These are phyloP conservation scores for Apteryx owenii DNA, from an alignment of 2,113 vertebrate genomes.

Conservation along the genomic window DNA sequence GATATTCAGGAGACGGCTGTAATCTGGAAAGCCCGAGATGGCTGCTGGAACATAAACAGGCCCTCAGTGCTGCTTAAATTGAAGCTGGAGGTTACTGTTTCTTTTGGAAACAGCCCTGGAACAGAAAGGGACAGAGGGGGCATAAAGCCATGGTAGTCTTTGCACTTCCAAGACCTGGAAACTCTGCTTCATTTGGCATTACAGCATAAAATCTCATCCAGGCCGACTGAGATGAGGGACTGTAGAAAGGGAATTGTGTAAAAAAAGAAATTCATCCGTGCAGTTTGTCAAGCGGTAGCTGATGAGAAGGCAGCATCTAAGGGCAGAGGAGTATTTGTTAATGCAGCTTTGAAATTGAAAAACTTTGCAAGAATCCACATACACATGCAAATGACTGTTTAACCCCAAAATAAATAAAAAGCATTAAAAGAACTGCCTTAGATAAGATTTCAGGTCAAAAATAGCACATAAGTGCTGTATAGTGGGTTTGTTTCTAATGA, in stretches of 20 bases:
- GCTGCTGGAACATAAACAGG: not conserved
- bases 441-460: not conserved
- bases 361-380: not conserved
- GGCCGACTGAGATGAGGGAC: fast-evolving
- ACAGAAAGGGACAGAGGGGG: not conserved
- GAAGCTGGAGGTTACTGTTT: not conserved
- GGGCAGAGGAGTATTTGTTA: not conserved
- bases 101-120: not conserved
- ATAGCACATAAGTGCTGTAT: not conserved
- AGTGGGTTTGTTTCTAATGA: not conserved
- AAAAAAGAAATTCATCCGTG: not conserved
- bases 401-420: not conserved
- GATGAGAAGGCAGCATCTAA: not conserved
- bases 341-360: not conserved
- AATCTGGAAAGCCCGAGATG: not conserved
- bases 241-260: not conserved
- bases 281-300: not conserved
- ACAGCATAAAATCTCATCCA: not conserved
- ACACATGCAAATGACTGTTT: not conserved
- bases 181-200: not conserved
- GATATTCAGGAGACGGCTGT: not conserved
- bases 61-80: not conserved
- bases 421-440: not conserved
- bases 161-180: not conserved
- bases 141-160: not conserved